phyloP scores from a whole-genome alignment of 1,140 invertebrate genomes.

The Cyphomyrmex costatus region DNA sequence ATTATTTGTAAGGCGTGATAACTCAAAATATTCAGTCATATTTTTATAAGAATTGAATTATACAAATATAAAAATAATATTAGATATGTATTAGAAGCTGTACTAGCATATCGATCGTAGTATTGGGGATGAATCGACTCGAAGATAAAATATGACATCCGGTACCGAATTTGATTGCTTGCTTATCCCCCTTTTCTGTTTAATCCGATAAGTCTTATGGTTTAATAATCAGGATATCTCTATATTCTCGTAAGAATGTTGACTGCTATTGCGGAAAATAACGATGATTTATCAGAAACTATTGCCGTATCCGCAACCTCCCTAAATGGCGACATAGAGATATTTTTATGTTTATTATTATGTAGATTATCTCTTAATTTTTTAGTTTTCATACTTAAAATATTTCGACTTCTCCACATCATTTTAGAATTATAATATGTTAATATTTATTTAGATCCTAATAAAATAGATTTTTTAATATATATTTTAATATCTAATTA shows the following conservation, averaged over 20 bases:
- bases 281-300: conserved; percentile 35
- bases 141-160: not conserved
- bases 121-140: not conserved
- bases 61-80: not conserved
- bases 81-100: too few relatives aligned
- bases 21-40: not conserved
- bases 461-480: not conserved
- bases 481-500: not conserved
- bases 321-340: conserved; percentile 37
- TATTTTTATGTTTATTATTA: not conserved
- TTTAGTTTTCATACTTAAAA: not conserved
- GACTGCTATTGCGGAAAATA: conserved; percentile 30
- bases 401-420: not conserved
- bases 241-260: conserved; percentile 7
- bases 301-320: not conserved
- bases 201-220: not conserved
- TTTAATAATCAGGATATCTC: conserved; percentile 22
- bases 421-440: conserved; percentile 4
- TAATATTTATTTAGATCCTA: not conserved
- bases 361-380: not conserved
- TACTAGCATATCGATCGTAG: not conserved
- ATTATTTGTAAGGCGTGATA: not conserved
- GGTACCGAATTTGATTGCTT: not conserved
- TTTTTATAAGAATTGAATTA: not conserved
- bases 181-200: not conserved